Percentiles rank a stretch among this genome's conserved stretches.
These are phyloP conservation scores for Atta colombica DNA, from an alignment of 1,140 invertebrate genomes.

Conservation along the genomic window DNA sequence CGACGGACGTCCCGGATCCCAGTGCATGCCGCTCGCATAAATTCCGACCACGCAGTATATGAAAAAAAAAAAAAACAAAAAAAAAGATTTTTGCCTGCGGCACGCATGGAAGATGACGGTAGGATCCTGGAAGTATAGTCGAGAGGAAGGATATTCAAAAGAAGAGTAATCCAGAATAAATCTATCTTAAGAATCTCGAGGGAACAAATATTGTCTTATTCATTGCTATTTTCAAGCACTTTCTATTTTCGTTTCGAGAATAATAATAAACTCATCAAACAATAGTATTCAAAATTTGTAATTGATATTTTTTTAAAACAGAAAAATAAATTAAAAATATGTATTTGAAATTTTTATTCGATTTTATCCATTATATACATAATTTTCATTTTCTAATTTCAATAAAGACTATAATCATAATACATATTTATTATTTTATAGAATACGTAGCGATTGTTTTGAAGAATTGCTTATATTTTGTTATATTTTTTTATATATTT, in stretches of 20 bases:
- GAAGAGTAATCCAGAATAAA: slow-evolving; percentile 51
- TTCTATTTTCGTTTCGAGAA: background rate
- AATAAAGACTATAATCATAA: background rate
- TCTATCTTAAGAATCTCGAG: slow-evolving; percentile 65
- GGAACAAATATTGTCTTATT: slow-evolving; percentile 51
- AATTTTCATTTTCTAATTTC: slow-evolving; percentile 1
- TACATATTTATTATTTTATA: background rate
- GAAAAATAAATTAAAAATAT: background rate
- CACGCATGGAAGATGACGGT: slow-evolving; percentile 15
- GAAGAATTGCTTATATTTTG: background rate
- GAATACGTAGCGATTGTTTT: background rate
- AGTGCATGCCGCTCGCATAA: slow-evolving; percentile 79
- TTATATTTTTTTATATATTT: background rate
- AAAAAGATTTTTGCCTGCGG: slow-evolving; percentile 69
- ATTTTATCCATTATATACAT: background rate
- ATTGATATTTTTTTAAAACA: background rate
- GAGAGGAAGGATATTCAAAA: slow-evolving; percentile 28
- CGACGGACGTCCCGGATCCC: slow-evolving; percentile 66
- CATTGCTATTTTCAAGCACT: slow-evolving; percentile 21
- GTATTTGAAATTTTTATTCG: background rate
- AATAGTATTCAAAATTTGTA: background rate
- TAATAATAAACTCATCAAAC: background rate
- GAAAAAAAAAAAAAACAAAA: slow-evolving; percentile 71
- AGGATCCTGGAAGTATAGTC: slow-evolving; percentile 52
- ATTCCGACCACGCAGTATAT: slow-evolving; percentile 78